Evolutionary conservation across 2,888 invertebrate genomes (phyloP).

Genomic region (Cephus pulcher): DNA sequence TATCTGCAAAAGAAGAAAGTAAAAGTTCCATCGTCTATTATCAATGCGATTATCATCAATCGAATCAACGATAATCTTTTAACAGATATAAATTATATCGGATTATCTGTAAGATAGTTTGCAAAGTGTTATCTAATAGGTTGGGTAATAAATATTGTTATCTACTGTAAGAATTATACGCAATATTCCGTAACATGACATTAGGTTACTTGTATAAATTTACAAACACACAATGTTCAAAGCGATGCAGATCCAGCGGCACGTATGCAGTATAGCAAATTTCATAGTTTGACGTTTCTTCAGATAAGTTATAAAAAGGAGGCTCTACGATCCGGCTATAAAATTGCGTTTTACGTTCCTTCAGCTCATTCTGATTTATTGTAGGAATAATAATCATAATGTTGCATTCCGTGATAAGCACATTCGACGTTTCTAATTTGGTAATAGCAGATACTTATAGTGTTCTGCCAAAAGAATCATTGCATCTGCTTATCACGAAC

Average conservation of each 20-base stretch:
- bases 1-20: background rate
- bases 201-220: slow-evolving; percentile 1
- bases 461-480: background rate
- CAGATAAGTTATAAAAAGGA: background rate
- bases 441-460: background rate
- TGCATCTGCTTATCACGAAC: background rate
- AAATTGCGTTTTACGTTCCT: background rate
- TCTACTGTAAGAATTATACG: background rate
- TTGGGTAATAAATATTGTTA: background rate
- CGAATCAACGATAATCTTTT: background rate
- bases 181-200: background rate
- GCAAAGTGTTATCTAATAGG: background rate
- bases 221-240: background rate
- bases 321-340: background rate
- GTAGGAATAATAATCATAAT: background rate
- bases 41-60: background rate
- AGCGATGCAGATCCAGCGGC: background rate
- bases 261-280: background rate
- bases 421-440: background rate
- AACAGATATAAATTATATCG: background rate
- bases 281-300: background rate
- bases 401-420: background rate
- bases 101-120: background rate
- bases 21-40: background rate
- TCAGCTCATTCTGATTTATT: background rate